Conservation (phyloP, 1,140 invertebrate species). For the Paramacrobiotus metropolitanus region DNA sequence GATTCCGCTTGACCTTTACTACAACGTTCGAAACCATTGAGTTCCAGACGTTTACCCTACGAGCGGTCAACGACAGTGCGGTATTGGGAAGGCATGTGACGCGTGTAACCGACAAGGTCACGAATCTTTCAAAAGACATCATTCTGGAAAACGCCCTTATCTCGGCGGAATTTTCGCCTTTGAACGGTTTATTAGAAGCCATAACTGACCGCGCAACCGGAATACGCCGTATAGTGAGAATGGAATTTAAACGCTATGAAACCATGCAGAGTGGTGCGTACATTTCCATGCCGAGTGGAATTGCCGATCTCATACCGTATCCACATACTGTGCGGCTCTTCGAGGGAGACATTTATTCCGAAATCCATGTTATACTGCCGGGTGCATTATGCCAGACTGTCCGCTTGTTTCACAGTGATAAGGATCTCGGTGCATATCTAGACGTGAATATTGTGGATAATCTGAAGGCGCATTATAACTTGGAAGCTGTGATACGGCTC, state of each 20-base stretch:
- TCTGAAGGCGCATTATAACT: slow-evolving; percentile 37
- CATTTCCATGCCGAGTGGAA: slow-evolving; percentile 35
- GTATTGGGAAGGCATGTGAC: no score
- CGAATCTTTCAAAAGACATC: neutral
- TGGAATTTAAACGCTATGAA: neutral
- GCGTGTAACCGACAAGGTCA: neutral
- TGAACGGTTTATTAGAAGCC: neutral
- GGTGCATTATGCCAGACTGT: slow-evolving; percentile 46
- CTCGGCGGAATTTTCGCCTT: neutral
- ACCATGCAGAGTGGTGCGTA: neutral
- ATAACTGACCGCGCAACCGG: neutral
- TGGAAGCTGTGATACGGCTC: slow-evolving; percentile 70
- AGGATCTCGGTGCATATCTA: slow-evolving; percentile 30
- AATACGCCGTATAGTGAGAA: neutral
- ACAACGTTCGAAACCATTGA: no score
- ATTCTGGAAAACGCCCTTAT: neutral
- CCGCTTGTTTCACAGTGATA: slow-evolving; percentile 33
- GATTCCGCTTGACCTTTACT: no score
- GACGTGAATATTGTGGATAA: slow-evolving; percentile 53
- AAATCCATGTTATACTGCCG: slow-evolving; percentile 47
- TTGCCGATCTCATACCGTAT: slow-evolving; percentile 34
- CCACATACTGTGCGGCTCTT: slow-evolving; percentile 35
- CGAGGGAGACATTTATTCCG: slow-evolving; percentile 50
- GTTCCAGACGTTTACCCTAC: no score
- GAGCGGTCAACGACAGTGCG: no score